phyloP scores from a whole-genome alignment of 1,140 invertebrate species.

The Homarus americanus region DNA sequence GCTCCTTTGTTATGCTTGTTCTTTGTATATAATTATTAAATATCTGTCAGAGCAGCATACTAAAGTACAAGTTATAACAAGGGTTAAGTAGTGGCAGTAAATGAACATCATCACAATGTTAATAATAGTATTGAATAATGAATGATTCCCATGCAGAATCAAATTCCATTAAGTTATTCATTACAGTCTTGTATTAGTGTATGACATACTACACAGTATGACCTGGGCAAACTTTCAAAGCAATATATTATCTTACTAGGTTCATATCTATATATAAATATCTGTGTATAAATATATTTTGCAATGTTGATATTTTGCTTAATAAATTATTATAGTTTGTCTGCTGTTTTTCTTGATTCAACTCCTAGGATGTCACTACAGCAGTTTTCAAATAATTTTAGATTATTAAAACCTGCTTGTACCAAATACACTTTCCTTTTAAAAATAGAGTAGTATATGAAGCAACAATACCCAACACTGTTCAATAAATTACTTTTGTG shows the following conservation, averaged over 20 bases:
- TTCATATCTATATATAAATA: background rate
- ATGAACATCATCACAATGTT: background rate
- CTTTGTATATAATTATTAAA: background rate
- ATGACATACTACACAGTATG: background rate
- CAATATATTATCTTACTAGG: background rate
- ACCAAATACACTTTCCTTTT: no score
- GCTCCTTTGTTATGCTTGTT: no score
- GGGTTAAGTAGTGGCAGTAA: background rate
- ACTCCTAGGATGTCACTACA: no score
- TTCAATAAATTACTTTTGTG: no score
- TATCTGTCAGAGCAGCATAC: background rate
- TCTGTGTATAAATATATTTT: slow-evolving; percentile 8
- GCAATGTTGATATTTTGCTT: slow-evolving; percentile 22
- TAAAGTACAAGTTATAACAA: background rate
- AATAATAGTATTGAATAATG: no score
- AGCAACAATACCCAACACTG: no score
- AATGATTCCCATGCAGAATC: background rate
- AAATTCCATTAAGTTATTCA: background rate
- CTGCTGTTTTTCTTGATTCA: background rate
- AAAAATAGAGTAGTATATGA: no score
- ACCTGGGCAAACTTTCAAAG: background rate
- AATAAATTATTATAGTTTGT: slow-evolving; percentile 4
- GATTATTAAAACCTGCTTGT: no score
- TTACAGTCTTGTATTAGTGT: background rate
- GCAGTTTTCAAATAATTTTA: no score